phyloP scores from a whole-genome alignment of 2,888 invertebrate species.

The Aleiodes alternator region DNA sequence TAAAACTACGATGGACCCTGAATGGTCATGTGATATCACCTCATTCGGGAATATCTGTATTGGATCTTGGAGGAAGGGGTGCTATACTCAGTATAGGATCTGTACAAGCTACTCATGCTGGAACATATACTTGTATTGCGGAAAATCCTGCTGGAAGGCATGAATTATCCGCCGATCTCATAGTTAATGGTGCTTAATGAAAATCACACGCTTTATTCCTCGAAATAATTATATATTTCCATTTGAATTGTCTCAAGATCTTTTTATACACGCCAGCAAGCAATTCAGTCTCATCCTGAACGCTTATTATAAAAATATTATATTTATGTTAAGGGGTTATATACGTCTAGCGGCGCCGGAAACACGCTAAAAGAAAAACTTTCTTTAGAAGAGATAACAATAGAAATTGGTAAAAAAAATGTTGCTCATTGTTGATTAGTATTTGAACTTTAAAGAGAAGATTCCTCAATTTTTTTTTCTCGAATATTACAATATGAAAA shows the following conservation, averaged over 20 bases:
- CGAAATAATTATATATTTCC: slow-evolving; percentile 11
- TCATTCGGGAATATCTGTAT: slow-evolving; percentile 76
- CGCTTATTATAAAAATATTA: neutral
- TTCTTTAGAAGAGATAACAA: too few species aligned
- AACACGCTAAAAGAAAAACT: too few species aligned
- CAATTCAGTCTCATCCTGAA: neutral
- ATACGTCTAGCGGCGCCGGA: too few species aligned
- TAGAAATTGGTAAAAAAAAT: too few species aligned
- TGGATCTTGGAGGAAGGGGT: slow-evolving; percentile 81
- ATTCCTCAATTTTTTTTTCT: too few species aligned
- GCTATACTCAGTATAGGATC: slow-evolving; percentile 80
- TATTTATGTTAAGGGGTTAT: neutral
- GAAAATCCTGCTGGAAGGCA: slow-evolving; percentile 78
- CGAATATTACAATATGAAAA: too few species aligned
- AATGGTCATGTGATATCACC: slow-evolving; percentile 73
- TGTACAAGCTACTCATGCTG: slow-evolving; percentile 78
- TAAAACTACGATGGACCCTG: slow-evolving; percentile 80
- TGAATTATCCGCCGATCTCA: slow-evolving; percentile 77
- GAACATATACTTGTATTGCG: slow-evolving; percentile 80
- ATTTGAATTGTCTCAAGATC: slow-evolving; percentile 23
- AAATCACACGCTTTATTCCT: slow-evolving; percentile 41
- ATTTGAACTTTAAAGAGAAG: too few species aligned
- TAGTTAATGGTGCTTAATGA: slow-evolving; percentile 75
- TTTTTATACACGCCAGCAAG: slow-evolving; percentile 10
- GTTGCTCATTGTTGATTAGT: too few species aligned